Conservation (phyloP, 53 echinoderm and acorn worm genomes). For the Actinopyga echinites region DNA sequence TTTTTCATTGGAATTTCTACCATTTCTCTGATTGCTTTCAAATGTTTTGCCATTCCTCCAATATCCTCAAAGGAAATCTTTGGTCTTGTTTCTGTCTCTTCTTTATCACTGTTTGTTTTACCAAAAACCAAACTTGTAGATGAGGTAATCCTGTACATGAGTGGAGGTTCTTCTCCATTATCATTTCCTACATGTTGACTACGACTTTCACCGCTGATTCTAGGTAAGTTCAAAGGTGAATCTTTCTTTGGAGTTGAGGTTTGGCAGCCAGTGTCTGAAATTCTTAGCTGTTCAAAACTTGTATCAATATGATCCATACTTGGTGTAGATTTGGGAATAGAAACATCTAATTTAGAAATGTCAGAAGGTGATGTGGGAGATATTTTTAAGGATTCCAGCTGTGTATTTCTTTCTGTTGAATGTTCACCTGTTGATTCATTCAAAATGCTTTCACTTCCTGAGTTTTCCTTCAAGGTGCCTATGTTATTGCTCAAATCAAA, state of each 20-base stretch:
- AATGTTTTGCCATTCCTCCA: conserved; percentile 80
- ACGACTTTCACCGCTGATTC: background rate
- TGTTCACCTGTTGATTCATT: background rate
- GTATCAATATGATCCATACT: background rate
- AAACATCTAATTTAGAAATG: background rate
- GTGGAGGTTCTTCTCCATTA: conserved; percentile 6
- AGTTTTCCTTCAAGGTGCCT: background rate
- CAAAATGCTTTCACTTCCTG: no score
- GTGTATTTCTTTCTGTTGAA: no score
- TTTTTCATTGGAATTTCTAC: conserved; percentile 81
- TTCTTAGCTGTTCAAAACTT: background rate
- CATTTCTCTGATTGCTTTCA: conserved; percentile 78
- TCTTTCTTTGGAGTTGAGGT: conserved; percentile 45
- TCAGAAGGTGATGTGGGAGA: background rate
- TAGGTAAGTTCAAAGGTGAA: background rate
- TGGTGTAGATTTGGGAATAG: background rate
- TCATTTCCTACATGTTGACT: background rate
- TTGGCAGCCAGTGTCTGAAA: background rate
- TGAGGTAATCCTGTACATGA: conserved; percentile 48
- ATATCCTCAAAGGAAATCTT: conserved; percentile 76
- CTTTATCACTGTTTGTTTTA: conserved; percentile 10
- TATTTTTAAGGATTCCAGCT: no score
- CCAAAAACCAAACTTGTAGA: conserved; percentile 33
- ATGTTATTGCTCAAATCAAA: background rate
- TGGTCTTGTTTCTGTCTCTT: background rate